These are phyloP conservation scores for Micromesistius poutassou DNA, from an alignment of 2,797 vertebrate genomes.

Conservation along the genomic window DNA sequence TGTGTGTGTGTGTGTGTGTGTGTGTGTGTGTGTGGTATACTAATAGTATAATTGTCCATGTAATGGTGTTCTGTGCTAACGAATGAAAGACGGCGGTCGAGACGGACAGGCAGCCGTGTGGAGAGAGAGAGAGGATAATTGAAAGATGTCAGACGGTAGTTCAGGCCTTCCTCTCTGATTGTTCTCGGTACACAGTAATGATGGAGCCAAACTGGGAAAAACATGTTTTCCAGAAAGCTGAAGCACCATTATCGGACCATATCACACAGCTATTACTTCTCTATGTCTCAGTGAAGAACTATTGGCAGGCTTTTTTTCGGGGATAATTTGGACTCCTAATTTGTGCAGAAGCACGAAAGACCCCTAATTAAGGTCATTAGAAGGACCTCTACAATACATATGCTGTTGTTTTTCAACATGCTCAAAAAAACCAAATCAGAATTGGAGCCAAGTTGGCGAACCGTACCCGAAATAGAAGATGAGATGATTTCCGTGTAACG, in stretches of 20 bases:
- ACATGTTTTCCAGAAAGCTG: slow-evolving; percentile 38
- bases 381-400: slow-evolving; percentile 17
- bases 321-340: slow-evolving; percentile 18
- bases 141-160: slow-evolving; percentile 44
- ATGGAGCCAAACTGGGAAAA: slow-evolving; percentile 40
- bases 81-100: neutral
- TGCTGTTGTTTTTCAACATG: slow-evolving; percentile 18
- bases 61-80: slow-evolving; percentile 7
- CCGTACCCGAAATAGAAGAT: neutral
- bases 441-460: neutral
- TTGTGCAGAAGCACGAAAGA: slow-evolving; percentile 21
- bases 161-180: slow-evolving; percentile 27
- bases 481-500: slow-evolving; percentile 5
- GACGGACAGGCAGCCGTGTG: neutral
- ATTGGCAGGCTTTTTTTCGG: slow-evolving; percentile 29
- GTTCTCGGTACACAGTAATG: slow-evolving; percentile 44
- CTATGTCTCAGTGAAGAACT: slow-evolving; percentile 25
- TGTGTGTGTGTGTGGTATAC: slow-evolving; percentile 2
- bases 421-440: neutral
- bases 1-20: neutral
- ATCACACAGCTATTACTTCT: slow-evolving; percentile 52
- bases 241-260: slow-evolving; percentile 39
- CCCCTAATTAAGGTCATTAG: slow-evolving; percentile 21
- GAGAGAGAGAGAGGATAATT: slow-evolving; percentile 31
- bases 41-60: neutral